phyloP scores from a whole-genome alignment of 2,888 invertebrate genomes.

The Tromatobia lineatoria region DNA sequence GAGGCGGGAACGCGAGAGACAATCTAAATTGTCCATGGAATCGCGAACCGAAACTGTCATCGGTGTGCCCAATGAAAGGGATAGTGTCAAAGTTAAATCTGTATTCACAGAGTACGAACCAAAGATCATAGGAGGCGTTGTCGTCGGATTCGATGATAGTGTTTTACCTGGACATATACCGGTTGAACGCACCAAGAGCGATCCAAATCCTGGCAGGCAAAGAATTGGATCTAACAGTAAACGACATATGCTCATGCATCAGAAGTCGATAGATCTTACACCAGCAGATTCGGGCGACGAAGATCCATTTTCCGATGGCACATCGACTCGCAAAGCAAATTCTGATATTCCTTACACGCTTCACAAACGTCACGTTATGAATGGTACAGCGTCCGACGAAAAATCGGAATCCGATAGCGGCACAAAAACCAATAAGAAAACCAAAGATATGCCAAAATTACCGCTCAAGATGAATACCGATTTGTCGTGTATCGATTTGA shows the following conservation, averaged over 20 bases:
- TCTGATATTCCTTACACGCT: conserved; percentile 93
- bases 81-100: conserved; percentile 83
- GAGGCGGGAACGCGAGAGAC: conserved; percentile 79
- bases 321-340: conserved; percentile 85
- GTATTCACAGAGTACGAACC: conserved; percentile 90
- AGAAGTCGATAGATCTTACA: conserved; percentile 94
- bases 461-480: conserved; percentile 80
- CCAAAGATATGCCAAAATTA: conserved; percentile 79
- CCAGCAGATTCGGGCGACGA: conserved; percentile 95
- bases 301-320: conserved; percentile 89
- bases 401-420: conserved; percentile 82
- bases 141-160: conserved; percentile 82
- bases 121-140: conserved; percentile 85
- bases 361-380: conserved; percentile 94
- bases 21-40: conserved; percentile 77
- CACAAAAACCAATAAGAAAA: conserved; percentile 68
- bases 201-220: conserved; percentile 93
- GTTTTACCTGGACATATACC: conserved; percentile 87
- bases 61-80: conserved; percentile 77
- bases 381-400: conserved; percentile 89
- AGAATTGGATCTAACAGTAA: conserved; percentile 91
- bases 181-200: conserved; percentile 94
- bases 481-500: conserved; percentile 79
- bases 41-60: conserved; percentile 79
- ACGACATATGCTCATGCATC: conserved; percentile 93